Conservation (phyloP, 2,797 vertebrate species). For the Aeoliscus strigatus region DNA sequence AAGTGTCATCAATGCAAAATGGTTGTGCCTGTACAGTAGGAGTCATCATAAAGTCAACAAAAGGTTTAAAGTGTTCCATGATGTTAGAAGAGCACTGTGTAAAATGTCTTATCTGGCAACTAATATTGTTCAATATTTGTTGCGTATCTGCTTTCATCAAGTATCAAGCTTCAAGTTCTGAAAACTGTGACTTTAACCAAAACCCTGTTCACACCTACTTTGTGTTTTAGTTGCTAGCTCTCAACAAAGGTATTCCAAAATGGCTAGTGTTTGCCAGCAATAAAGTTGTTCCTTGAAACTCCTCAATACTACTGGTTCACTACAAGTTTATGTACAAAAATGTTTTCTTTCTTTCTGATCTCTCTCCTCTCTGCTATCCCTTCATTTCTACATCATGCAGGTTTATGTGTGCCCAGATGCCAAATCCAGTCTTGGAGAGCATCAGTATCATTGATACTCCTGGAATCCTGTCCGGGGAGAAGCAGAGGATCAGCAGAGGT, state of each 20-base stretch:
- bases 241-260: conserved; percentile 4
- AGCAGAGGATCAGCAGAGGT: conserved; percentile 83
- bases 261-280: not conserved
- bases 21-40: too few relatives aligned
- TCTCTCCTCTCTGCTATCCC: not conserved
- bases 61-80: not conserved
- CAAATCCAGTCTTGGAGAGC: conserved; percentile 90
- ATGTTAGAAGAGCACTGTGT: not conserved
- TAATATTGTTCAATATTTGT: not conserved
- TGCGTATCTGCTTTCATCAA: not conserved
- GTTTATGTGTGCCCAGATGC: conserved; percentile 92
- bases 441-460: conserved; percentile 95
- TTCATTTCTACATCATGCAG: conserved; percentile 55
- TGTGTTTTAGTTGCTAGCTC: conserved; percentile 8
- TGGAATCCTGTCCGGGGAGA: conserved; percentile 84
- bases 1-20: too few relatives aligned
- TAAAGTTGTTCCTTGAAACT: conserved; percentile 11
- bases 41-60: too few relatives aligned
- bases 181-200: not conserved
- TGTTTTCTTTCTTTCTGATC: conserved; percentile 34
- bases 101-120: not conserved
- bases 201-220: not conserved
- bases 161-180: not conserved
- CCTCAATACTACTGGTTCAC: conserved; percentile 32
- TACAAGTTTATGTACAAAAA: conserved; percentile 35